Evolutionary conservation across 2,797 vertebrate genomes (phyloP).

Genomic region (Telmatherina bonti): DNA sequence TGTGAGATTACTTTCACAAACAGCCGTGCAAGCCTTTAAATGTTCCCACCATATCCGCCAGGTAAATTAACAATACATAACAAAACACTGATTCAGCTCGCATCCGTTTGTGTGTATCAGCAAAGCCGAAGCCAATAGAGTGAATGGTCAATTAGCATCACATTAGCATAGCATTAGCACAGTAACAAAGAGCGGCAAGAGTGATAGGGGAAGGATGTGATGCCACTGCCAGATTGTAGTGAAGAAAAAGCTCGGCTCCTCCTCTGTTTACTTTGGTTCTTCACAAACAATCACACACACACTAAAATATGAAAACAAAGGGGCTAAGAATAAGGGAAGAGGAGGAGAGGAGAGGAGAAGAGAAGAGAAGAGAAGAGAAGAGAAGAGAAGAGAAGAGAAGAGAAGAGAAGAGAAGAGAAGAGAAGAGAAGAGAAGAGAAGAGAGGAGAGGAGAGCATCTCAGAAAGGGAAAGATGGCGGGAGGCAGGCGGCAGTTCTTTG

Average conservation of each 20-base stretch:
- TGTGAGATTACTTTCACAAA: conserved; percentile 1
- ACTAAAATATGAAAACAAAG: conserved; percentile 44
- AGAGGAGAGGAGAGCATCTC: not conserved
- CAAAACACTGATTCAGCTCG: conserved; percentile 28
- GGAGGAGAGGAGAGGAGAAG: not conserved
- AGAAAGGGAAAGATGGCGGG: conserved; percentile 4
- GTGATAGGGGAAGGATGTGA: conserved; percentile 25
- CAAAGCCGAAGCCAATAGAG: conserved; percentile 32
- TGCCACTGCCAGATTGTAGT: conserved; percentile 18
- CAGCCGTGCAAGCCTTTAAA: not conserved
- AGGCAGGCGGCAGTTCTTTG: conserved; percentile 52
- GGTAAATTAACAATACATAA: conserved; percentile 30
- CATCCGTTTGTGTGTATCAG: conserved; percentile 19
- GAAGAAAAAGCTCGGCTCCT: conserved; percentile 3
- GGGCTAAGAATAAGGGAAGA: conserved; percentile 1
- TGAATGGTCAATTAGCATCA: conserved; percentile 58
- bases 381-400: no score
- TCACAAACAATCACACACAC: conserved; percentile 16
- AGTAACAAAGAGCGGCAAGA: conserved; percentile 28
- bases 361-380: no score
- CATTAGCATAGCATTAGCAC: conserved; percentile 62
- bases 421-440: not conserved
- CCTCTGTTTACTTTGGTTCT: conserved; percentile 44
- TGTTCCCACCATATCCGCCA: conserved; percentile 1
- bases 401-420: no score